Conservation (phyloP, 2,888 invertebrate genomes). For the Drosophila sordidapex region DNA sequence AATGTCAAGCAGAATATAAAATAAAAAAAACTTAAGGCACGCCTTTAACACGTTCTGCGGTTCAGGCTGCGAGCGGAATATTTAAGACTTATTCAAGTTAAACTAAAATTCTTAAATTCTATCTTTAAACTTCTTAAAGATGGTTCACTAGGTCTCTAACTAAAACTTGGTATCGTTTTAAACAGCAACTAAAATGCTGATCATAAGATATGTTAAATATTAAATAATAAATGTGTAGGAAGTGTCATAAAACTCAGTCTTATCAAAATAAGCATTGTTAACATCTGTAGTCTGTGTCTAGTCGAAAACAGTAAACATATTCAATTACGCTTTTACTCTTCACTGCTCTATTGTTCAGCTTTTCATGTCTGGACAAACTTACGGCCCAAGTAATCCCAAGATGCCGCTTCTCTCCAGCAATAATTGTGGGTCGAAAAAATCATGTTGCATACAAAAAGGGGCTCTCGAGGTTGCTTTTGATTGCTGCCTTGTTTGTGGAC, state of each 20-base stretch:
- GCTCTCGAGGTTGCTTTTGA: constrained; percentile 61
- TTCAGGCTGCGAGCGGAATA: neutral
- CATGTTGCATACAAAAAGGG: constrained; percentile 69
- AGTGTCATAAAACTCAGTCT: neutral
- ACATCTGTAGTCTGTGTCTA: neutral
- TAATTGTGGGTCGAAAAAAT: constrained; percentile 34
- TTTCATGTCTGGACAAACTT: constrained; percentile 12
- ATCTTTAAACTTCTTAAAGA: neutral
- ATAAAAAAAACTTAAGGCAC: constrained; percentile 6
- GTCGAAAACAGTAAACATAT: neutral
- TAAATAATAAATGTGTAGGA: neutral
- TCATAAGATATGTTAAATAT: neutral
- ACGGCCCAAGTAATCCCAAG: neutral
- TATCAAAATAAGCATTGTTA: neutral
- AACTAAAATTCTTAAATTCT: neutral
- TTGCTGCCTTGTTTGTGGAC: constrained; percentile 53
- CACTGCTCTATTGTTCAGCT: neutral
- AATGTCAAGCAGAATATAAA: neutral
- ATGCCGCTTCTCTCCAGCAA: constrained; percentile 15
- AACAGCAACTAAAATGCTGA: neutral
- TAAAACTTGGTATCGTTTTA: neutral
- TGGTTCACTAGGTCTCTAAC: neutral
- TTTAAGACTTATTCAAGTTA: neutral
- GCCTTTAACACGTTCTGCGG: constrained; percentile 4
- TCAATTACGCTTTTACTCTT: neutral